Conservation (phyloP, 2,888 invertebrate species). For the Erynnis tages region DNA sequence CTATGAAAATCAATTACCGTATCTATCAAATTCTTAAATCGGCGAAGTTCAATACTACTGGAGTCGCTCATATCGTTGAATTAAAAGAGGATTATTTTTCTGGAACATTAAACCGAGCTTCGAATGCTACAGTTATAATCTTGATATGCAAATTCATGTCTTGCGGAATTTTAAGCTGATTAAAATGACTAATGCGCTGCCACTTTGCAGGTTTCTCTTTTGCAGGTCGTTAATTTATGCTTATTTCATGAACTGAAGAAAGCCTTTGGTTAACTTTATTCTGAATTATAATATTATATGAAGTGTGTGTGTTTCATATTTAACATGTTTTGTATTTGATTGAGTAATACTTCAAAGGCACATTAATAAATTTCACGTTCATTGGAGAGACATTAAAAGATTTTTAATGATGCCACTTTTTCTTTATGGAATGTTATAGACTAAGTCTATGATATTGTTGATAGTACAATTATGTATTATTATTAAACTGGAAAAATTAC, state of each 20-base stretch:
- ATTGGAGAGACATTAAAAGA: too few relatives aligned
- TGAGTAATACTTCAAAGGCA: too few relatives aligned
- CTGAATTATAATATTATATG: too few relatives aligned
- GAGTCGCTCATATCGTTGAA: conserved; percentile 1
- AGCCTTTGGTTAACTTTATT: neutral
- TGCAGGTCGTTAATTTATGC: neutral
- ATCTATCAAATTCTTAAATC: neutral
- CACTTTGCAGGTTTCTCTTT: neutral
- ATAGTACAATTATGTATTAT: too few relatives aligned
- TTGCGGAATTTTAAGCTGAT: conserved; percentile 15
- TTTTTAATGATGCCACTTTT: too few relatives aligned
- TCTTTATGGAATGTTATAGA: too few relatives aligned
- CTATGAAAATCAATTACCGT: too few relatives aligned
- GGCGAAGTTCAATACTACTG: conserved; percentile 14
- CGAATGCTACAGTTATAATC: conserved; percentile 9
- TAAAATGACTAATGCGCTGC: neutral
- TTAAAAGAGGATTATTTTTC: conserved; percentile 6
- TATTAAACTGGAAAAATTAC: too few relatives aligned
- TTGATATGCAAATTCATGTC: conserved; percentile 17
- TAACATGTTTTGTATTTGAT: too few relatives aligned
- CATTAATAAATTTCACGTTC: too few relatives aligned
- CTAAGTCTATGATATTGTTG: too few relatives aligned
- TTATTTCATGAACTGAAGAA: neutral
- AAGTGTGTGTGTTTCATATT: too few relatives aligned
- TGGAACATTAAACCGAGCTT: conserved; percentile 4